Percentiles rank a stretch among this genome's conserved stretches.
These are phyloP conservation scores for Rhaphigaster nebulosa DNA, from an alignment of 2,888 invertebrate species.

Conservation along the genomic window DNA sequence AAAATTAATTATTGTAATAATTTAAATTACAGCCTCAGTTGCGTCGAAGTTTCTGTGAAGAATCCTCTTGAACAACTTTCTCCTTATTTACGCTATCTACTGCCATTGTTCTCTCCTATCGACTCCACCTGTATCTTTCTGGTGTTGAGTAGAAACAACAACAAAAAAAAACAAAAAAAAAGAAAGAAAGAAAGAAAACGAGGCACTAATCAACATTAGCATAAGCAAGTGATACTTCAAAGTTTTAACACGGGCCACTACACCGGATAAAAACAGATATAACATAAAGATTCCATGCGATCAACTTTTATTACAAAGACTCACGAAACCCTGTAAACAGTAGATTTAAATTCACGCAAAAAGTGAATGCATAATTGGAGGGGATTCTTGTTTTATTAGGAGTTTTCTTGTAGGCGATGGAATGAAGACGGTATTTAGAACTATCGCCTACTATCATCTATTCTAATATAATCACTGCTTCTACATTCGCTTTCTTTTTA, in stretches of 20 bases:
- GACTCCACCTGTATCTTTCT: constrained; percentile 50
- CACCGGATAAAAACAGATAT: constrained; percentile 59
- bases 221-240: constrained; percentile 59
- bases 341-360: constrained; percentile 60
- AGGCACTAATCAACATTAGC: constrained; percentile 57
- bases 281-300: constrained; percentile 60
- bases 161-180: constrained; percentile 42
- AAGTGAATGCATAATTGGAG: constrained; percentile 57
- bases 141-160: constrained; percentile 46
- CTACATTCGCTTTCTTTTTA: background rate
- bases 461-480: constrained; percentile 26
- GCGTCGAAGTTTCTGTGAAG: background rate
- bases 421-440: constrained; percentile 40
- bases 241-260: constrained; percentile 59
- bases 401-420: constrained; percentile 29
- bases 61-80: background rate
- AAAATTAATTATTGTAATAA: too few species aligned
- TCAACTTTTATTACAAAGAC: constrained; percentile 56
- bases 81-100: background rate
- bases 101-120: constrained; percentile 21
- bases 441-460: constrained; percentile 6
- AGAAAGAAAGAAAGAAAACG: background rate
- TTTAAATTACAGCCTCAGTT: background rate
- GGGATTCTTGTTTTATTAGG: constrained; percentile 34
- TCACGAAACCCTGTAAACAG: constrained; percentile 56